phyloP scores from a whole-genome alignment of 2,113 vertebrate species.

The Trematocara nigrifrons region DNA sequence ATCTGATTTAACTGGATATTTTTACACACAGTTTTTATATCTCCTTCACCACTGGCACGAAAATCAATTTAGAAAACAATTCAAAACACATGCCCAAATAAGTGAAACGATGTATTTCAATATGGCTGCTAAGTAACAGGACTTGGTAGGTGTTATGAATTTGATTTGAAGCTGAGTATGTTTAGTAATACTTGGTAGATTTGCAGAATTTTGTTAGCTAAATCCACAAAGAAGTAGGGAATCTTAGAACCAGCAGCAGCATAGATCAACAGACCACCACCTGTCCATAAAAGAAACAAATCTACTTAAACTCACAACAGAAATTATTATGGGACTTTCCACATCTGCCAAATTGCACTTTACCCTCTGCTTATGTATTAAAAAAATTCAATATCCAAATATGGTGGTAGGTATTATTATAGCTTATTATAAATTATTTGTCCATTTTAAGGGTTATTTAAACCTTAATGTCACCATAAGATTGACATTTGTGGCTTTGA shows the following conservation, averaged over 20 bases:
- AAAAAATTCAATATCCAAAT: neutral
- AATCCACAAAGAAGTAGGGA: neutral
- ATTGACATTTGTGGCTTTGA: neutral
- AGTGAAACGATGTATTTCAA: neutral
- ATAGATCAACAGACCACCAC: neutral
- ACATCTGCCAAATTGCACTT: neutral
- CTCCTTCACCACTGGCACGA: neutral
- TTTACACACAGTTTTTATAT: neutral
- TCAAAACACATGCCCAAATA: neutral
- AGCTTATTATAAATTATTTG: neutral
- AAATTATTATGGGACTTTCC: neutral
- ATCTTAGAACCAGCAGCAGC: neutral
- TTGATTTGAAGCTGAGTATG: neutral
- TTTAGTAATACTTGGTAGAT: neutral
- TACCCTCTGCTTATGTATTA: neutral
- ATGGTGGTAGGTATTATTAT: accelerated
- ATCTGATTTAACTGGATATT: neutral
- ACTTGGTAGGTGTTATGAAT: neutral
- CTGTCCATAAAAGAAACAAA: neutral
- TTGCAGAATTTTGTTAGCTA: neutral
- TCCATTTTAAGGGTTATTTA: neutral
- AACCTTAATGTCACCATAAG: neutral
- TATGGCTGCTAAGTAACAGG: neutral
- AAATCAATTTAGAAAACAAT: neutral
- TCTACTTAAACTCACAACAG: neutral